phyloP scores from a whole-genome alignment of 2,888 invertebrate species.

The Creontiades dilutus region DNA sequence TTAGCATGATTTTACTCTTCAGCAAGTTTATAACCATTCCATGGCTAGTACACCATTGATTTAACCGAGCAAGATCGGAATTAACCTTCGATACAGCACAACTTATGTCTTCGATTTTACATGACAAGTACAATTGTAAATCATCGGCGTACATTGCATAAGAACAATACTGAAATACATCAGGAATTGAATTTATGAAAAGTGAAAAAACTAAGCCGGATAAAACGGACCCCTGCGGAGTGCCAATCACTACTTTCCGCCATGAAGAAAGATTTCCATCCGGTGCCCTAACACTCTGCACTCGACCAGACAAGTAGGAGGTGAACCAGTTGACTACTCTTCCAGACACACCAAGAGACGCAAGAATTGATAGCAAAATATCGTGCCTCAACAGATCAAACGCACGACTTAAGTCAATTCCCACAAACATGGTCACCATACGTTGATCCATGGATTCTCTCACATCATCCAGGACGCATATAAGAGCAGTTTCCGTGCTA shows the following conservation, averaged over 20 bases:
- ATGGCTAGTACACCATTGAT: too few species aligned
- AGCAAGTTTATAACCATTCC: too few species aligned
- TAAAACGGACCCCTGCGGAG: constrained; percentile 27
- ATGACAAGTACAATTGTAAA: too few species aligned
- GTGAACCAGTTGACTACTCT: not conserved
- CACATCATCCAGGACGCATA: not conserved
- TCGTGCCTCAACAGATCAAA: too few species aligned
- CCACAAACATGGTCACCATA: not conserved
- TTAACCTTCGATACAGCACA: too few species aligned
- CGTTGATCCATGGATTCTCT: not conserved
- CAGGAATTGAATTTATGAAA: constrained; percentile 1
- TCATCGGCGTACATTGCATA: not conserved
- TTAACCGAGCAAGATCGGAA: too few species aligned
- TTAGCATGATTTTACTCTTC: too few species aligned
- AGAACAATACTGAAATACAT: too few species aligned
- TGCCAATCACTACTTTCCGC: not conserved
- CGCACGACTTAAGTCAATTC: constrained; percentile 5
- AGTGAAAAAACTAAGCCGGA: not conserved
- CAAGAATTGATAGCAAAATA: not conserved
- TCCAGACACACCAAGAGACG: not conserved
- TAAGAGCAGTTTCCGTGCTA: constrained; percentile 30
- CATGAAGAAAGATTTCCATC: constrained; percentile 28
- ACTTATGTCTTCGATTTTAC: too few species aligned
- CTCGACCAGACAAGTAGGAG: constrained; percentile 1
- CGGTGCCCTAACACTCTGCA: not conserved